Percentiles rank a stretch among this genome's conserved stretches.
phyloP scores from a whole-genome alignment of 1,140 invertebrate genomes.

The Dendrolimus punctatus region DNA sequence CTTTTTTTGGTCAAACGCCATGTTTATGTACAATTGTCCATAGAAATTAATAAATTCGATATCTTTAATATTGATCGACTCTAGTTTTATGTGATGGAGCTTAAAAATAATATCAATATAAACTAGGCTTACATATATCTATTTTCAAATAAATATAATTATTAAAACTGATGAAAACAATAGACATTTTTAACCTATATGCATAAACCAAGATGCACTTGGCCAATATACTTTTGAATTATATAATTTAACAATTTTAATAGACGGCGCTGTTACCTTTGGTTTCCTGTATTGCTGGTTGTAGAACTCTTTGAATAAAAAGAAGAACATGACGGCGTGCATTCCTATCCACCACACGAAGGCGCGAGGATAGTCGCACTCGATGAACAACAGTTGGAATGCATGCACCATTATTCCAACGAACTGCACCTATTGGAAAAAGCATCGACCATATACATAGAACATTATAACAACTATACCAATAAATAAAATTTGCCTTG shows the following conservation, averaged over 20 bases:
- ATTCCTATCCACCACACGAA: slow-evolving; percentile 92
- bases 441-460: background rate
- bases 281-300: slow-evolving; percentile 82
- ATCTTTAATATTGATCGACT: too few species aligned
- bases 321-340: slow-evolving; percentile 94
- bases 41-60: too few species aligned
- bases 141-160: too few species aligned
- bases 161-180: background rate
- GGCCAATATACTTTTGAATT: too few species aligned
- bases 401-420: slow-evolving; percentile 90
- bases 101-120: too few species aligned
- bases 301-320: slow-evolving; percentile 95
- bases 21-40: too few species aligned
- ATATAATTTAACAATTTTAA: background rate
- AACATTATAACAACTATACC: too few species aligned
- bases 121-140: too few species aligned
- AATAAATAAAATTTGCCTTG: too few species aligned
- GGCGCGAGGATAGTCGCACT: slow-evolving; percentile 92
- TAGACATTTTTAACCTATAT: background rate
- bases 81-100: too few species aligned
- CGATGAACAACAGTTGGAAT: slow-evolving; percentile 92
- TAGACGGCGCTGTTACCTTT: slow-evolving; percentile 32
- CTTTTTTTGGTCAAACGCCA: too few species aligned
- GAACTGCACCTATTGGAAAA: slow-evolving; percentile 82
- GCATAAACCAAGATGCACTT: too few species aligned